Evolutionary conservation across 2,797 vertebrate species (phyloP), one percentile per base, ranked within the genome.

Genomic region (Denticeps clupeoides): DNA sequence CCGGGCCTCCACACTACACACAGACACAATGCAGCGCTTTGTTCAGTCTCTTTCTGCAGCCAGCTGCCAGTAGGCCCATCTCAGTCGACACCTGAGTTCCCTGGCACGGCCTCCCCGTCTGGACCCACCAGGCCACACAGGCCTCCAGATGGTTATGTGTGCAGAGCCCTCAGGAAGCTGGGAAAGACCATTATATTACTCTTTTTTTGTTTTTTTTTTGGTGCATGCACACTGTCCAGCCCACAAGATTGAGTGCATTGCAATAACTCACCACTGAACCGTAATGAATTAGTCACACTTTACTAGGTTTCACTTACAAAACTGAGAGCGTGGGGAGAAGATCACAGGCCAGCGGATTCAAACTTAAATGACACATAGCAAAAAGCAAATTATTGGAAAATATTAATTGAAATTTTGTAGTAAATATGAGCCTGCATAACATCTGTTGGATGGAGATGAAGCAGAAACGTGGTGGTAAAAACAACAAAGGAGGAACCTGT

Each of bases 31-130:
- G 45, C 32, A 47, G 41, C 48, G 26, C 53, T 54, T 37, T 53
- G 33, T 40, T 21, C 53, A 35, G 18, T n/a, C 37, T 32, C 38
- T 47, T n/a, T 15, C 45, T 40, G 12, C 41, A 51, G 21, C 19
- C 27, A 33, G 40, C 13, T 21, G 41, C 15, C 43, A 21, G 13
- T 21, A 32, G 29, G 25, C 25, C 18, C 26, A 13, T 24, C 42
- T 41, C 23, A 56, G 27, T 51, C 26, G 37, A 48, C 45, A 56
- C 51, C 47, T 55, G 57, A 51, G 47, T 50, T 38, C 54, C 43
- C 35, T 53, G 47, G 51, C 51, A 52, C 42, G 13, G n/a, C 5
- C 49, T 13, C 11, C 15, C 9, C 8, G 7, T n/a, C 55, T 21
- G 10, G 3, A 7, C 42, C 4, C 41, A 5, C 29, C 13, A 24